Percentiles rank a stretch among this genome's conserved stretches.
phyloP scores from a whole-genome alignment of 2,888 invertebrate species.

The Hirtodrosophila confusa region DNA sequence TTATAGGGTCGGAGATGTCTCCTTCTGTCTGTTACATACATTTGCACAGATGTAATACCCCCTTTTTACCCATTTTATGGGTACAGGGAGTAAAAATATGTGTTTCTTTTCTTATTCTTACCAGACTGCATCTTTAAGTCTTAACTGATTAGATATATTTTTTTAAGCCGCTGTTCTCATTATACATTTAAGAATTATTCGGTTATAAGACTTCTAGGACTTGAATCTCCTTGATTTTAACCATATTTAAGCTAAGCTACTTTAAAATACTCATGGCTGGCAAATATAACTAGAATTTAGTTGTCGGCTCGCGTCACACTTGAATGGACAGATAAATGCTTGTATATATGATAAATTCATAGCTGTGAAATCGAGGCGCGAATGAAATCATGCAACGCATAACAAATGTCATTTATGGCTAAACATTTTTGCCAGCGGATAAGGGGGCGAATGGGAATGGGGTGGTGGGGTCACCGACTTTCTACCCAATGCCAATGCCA shows the following conservation, averaged over 20 bases:
- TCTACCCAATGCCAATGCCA: slow-evolving; percentile 38
- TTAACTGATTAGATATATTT: no score
- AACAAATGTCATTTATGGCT: slow-evolving; percentile 77
- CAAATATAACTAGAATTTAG: slow-evolving; percentile 28
- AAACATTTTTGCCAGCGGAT: slow-evolving; percentile 45
- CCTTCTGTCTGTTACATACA: no score
- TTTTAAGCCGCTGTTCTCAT: no score
- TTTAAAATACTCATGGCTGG: slow-evolving; percentile 18
- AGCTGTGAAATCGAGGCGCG: slow-evolving; percentile 61
- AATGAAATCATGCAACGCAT: slow-evolving; percentile 72
- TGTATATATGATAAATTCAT: slow-evolving; percentile 66
- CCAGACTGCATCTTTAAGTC: no score
- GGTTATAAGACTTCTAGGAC: no score
- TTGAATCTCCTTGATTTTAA: no score
- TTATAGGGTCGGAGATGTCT: no score
- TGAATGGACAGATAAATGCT: slow-evolving; percentile 55
- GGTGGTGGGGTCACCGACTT: background rate
- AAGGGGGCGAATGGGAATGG: background rate
- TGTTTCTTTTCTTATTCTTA: no score
- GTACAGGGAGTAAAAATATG: no score
- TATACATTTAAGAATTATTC: no score
- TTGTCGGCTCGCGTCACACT: slow-evolving; percentile 47
- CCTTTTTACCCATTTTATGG: no score
- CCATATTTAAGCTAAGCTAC: slow-evolving; percentile 13
- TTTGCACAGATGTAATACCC: no score